Evolutionary conservation across 2,888 invertebrate genomes (phyloP).

Genomic region (Sepioteuthis lessoniana): DNA sequence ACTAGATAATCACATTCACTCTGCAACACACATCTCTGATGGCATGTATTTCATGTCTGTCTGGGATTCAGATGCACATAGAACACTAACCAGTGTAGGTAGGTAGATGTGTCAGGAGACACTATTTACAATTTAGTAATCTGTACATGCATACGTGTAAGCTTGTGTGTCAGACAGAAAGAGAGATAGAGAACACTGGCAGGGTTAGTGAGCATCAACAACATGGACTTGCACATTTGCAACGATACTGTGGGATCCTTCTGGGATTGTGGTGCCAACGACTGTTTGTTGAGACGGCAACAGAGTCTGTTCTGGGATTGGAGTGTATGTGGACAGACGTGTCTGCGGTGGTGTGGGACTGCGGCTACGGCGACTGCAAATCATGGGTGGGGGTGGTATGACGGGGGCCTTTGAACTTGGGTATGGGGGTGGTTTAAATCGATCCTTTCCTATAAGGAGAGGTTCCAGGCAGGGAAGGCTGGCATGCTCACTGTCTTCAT

Average conservation of each 20-base stretch:
- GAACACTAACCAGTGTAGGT: not conserved
- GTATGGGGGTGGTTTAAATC: slow-evolving; percentile 67
- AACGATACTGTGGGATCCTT: slow-evolving; percentile 80
- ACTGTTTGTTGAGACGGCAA: slow-evolving; percentile 66
- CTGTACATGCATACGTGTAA: not conserved
- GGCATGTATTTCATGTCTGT: not conserved
- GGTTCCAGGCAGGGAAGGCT: slow-evolving; percentile 74
- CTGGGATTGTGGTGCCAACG: slow-evolving; percentile 58
- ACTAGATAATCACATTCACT: not conserved
- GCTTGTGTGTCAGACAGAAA: not conserved
- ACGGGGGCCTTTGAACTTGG: slow-evolving; percentile 61
- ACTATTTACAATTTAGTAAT: slow-evolving; percentile 10
- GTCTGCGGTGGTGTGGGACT: slow-evolving; percentile 72
- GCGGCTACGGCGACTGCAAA: slow-evolving; percentile 67
- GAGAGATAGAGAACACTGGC: not conserved
- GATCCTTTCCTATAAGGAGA: slow-evolving; percentile 70
- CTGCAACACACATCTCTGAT: not conserved
- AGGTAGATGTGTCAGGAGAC: not conserved
- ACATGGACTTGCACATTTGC: slow-evolving; percentile 94
- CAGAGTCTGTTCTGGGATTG: slow-evolving; percentile 68
- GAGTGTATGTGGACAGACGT: slow-evolving; percentile 60
- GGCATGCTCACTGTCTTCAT: slow-evolving; percentile 74
- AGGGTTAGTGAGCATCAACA: slow-evolving; percentile 80
- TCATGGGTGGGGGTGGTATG: slow-evolving; percentile 70
- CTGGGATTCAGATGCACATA: not conserved